These are phyloP conservation scores for Eulemur coronatus DNA, from an alignment of 2,797 vertebrate species.

Conservation along the genomic window DNA sequence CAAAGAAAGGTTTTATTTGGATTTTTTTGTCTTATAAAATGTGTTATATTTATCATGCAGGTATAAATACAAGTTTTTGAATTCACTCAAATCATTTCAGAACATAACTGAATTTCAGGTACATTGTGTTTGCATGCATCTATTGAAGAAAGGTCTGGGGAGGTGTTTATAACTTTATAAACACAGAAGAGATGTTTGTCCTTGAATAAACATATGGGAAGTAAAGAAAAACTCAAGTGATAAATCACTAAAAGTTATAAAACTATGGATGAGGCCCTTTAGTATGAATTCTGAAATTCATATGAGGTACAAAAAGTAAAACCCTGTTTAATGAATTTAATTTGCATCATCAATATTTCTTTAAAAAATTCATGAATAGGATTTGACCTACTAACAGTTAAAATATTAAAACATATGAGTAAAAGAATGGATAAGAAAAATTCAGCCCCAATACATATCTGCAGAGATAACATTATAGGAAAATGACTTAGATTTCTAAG, in stretches of 20 bases:
- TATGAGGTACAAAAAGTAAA: slow-evolving; percentile 72
- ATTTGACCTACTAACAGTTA: slow-evolving; percentile 29
- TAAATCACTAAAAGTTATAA: slow-evolving; percentile 44
- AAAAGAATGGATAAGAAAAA: background rate
- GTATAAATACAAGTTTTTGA: background rate
- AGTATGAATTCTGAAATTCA: slow-evolving; percentile 57
- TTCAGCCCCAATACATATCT: background rate
- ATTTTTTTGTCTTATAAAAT: slow-evolving; percentile 8
- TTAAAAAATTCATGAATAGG: slow-evolving; percentile 55
- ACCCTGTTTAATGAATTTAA: slow-evolving; percentile 68
- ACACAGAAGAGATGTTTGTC: slow-evolving; percentile 45
- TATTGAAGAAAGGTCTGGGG: slow-evolving; percentile 30
- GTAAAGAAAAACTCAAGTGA: background rate
- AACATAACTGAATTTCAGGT: slow-evolving; percentile 50
- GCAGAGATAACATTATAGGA: background rate
- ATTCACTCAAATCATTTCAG: slow-evolving; percentile 28
- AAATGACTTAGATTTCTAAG: background rate
- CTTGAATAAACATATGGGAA: slow-evolving; percentile 44
- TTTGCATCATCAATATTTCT: slow-evolving; percentile 64
- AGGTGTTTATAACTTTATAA: slow-evolving; percentile 32
- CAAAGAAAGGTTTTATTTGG: background rate
- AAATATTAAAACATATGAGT: slow-evolving; percentile 52
- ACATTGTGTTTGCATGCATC: background rate
- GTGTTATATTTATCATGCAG: background rate
- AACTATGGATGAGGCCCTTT: slow-evolving; percentile 16